Base-by-base conservation (phyloP, 2,888 invertebrate genomes). In the Tiphia femorata region DNA sequence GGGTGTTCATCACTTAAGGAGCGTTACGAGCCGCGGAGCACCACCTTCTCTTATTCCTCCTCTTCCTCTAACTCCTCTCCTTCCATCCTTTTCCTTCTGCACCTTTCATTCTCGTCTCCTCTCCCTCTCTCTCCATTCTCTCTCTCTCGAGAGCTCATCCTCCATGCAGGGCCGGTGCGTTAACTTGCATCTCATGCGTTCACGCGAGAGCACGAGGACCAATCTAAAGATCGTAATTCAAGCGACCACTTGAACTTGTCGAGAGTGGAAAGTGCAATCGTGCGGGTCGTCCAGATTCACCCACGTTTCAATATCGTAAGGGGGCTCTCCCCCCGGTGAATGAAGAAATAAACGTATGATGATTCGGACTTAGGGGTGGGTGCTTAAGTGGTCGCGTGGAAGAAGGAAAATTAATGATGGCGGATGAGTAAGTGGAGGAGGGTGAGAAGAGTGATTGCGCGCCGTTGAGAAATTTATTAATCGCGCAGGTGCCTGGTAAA, bases 191-290 rank as follows among this genome's bases (percentile, higher is more conserved):
- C 52, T 57, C 42, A 50, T 54, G 38, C 52, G 30, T 50, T 58
- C 23, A 54, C 61, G 60, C 55, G 47, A 44, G 46, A 49, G 49
- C 60, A 62, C 58, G 50, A 43, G 49, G 51, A 49, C 40, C 64
- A 67, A 67, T 67, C 44, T 64, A 67, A 67, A 64, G 53, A 64
- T 8, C 67, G 49, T 69, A 70, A 67, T 55, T 69, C 58, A 69
- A 17, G n/a, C 35, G 43, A 46, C 43, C 58, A 29, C 57, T 69
- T 59, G 59, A 69, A 50, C 58, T 47, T 58, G 60, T 68, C 68
- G 46, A 41, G 17, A n/a, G 53, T 8, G 43, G 25, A 57, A 57
- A 50, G 40, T 48, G 30, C 29, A 57, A 51, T 51, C 38, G 57
- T 59, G 57, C 53, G 67, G 67, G 63, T 8, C 29, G 37, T 46